These are phyloP conservation scores for Apotomis turbidana DNA, from an alignment of 2,888 invertebrate species.

Conservation along the genomic window DNA sequence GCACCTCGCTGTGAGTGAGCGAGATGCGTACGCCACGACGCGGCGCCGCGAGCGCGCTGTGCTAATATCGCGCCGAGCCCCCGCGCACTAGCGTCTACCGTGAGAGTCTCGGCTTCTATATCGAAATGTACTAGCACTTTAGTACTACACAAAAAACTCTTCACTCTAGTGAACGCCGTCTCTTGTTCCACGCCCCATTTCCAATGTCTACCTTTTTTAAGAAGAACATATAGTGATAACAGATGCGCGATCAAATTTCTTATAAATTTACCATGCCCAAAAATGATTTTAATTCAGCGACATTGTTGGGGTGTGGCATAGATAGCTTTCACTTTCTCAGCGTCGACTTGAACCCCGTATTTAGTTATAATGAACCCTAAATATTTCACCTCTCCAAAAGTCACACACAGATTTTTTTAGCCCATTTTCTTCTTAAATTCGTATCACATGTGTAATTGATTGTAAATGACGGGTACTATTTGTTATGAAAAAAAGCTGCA, in stretches of 20 bases:
- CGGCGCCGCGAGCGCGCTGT: not conserved
- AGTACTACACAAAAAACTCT: not conserved
- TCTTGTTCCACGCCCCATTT: not conserved
- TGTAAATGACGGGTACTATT: not conserved
- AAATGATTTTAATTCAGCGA: too few relatives aligned
- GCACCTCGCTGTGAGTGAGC: not conserved
- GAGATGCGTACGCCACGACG: not conserved
- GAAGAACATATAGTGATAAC: not conserved
- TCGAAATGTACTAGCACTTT: not conserved
- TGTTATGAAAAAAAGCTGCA: too few relatives aligned
- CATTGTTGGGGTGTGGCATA: slow-evolving; percentile 1
- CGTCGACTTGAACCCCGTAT: not conserved
- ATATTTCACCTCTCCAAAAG: not conserved
- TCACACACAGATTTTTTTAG: slow-evolving; percentile 12
- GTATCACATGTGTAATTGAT: not conserved
- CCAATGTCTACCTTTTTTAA: slow-evolving; percentile 11
- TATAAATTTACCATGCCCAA: slow-evolving; percentile 12
- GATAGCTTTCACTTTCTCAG: slow-evolving; percentile 4
- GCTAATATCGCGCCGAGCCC: not conserved
- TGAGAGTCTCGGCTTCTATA: not conserved
- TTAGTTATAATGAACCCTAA: slow-evolving; percentile 12
- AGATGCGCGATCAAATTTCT: not conserved
- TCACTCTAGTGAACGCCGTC: not conserved
- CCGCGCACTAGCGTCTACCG: not conserved
- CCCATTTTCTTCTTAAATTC: not conserved